Base-by-base conservation (phyloP, 1,140 invertebrate species). In the Drosophila serrata region DNA sequence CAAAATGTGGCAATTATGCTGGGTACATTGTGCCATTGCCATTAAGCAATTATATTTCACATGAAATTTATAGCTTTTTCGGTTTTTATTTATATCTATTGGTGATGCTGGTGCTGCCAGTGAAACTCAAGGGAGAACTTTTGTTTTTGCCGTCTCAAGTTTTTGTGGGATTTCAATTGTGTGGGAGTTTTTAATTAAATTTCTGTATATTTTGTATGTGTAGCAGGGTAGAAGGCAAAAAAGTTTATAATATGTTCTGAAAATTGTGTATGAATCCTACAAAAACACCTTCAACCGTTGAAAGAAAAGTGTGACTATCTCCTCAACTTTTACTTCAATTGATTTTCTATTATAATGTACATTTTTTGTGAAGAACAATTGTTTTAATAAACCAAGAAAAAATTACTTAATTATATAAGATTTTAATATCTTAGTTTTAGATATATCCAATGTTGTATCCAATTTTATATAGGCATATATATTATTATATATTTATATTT, bases 11-110 rank as follows among this genome's bases (percentile, higher is more conserved):
- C 76, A 81, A 88, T 75, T 88, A 80, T 64, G 70, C 62, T 39
- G 56, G 43, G 57, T n/a, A n/a, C 62, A 70, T 45, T 56, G 29
- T 72, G 62, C 81, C 70, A 81, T 70, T 73, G 78, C 68, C 76
- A 78, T 80, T 73, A 69, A 85, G 86, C 87, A 90, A 90, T 90
- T 90, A 85, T 90, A 90, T 73, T 75, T 51, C 53, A 64, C 61
- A 75, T 75, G 57, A 90, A 90, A 90, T 90, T 90, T 90, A 90
- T 90, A 43, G 81, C 85, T 65, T 90, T 85, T 73, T 35, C 43
- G 55, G 70, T 75, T 85, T 81, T 85, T 85, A 88, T 88, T 88
- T 78, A 82, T 79, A 74, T 61, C 59, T 79, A 65, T 74, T 79
- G 68, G 42, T 24, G 24, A 35, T 37, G 31, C 24, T 27, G 19